phyloP scores from a whole-genome alignment of 2,888 invertebrate species.

The Leptura quadrifasciata region DNA sequence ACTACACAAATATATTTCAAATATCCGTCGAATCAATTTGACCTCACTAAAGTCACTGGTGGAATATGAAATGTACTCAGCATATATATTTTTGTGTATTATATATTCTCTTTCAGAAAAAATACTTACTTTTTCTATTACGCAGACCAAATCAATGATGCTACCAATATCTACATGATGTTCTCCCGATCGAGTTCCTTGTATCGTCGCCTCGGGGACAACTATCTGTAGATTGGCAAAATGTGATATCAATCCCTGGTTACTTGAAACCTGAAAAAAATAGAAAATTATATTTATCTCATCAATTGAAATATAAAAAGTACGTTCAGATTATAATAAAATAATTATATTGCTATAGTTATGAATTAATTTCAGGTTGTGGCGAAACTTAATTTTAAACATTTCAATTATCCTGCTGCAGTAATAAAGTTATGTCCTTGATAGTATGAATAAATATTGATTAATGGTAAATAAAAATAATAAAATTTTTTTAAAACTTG shows the following conservation, averaged over 20 bases:
- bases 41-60: neutral
- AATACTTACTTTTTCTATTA: slow-evolving; percentile 90
- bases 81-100: too few relatives aligned
- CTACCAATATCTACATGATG: slow-evolving; percentile 94
- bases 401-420: too few relatives aligned
- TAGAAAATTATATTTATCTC: neutral
- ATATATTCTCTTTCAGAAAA: neutral
- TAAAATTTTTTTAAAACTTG: too few relatives aligned
- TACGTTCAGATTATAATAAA: too few relatives aligned
- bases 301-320: too few relatives aligned
- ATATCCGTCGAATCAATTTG: neutral
- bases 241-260: slow-evolving; percentile 88
- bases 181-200: slow-evolving; percentile 85
- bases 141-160: slow-evolving; percentile 91
- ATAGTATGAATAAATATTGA: too few relatives aligned
- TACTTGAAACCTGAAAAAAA: slow-evolving; percentile 86
- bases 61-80: neutral
- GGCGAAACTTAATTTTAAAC: too few relatives aligned
- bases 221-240: slow-evolving; percentile 92
- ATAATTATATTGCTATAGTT: too few relatives aligned
- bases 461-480: too few relatives aligned
- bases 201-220: slow-evolving; percentile 92
- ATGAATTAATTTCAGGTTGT: too few relatives aligned
- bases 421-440: too few relatives aligned
- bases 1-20: too few relatives aligned